Base-by-base conservation (phyloP, 1,140 invertebrate genomes). In the Acyrthosiphon pisum region DNA sequence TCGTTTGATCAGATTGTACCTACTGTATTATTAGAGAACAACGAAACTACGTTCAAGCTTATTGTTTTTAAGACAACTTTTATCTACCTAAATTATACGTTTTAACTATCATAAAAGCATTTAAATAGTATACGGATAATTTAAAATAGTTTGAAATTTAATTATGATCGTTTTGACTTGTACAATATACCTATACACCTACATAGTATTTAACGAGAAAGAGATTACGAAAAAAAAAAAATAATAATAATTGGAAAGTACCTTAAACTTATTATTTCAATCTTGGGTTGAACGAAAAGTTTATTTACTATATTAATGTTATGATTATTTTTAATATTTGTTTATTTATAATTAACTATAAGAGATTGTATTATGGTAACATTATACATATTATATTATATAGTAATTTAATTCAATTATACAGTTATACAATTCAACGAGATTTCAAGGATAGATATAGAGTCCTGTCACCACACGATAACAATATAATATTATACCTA, bases 11-110 rank as follows among this genome's bases (percentile, higher is more conserved):
- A 76, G 14, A n/a, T 68, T 68, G 14, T n/a, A 68, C 60, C 22
- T 8, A 30, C 56, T 22, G 9, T 60, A 68, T 30, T 68, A 68
- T 68, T 30, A 68, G 11, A 68, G 11, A 30, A 68, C 30, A 68
- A n/a, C 6, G 14, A n/a, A 76, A 76, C 60, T 76, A 76, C 30
- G 60, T 76, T 68, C 9, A 68, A 68, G 26, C 30, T 68, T 68
- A 30, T 68, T 68, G 30, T 68, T 76, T 76, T 76, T 76, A n/a
- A 76, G 30, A 76, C 14, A 76, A n/a, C 60, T 76, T 76, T 76
- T 76, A 76, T 76, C n/a, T 76, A 76, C 60, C n/a, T 76, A 76
- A 76, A 76, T 76, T 76, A n/a, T n/a, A 76, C n/a, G 30, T n/a
- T 76, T 30, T 76, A n/a, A 76, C 60, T 35, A 76, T 76, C n/a